phyloP scores from a whole-genome alignment of 1,140 invertebrate genomes.

The Megalonaias nervosa region DNA sequence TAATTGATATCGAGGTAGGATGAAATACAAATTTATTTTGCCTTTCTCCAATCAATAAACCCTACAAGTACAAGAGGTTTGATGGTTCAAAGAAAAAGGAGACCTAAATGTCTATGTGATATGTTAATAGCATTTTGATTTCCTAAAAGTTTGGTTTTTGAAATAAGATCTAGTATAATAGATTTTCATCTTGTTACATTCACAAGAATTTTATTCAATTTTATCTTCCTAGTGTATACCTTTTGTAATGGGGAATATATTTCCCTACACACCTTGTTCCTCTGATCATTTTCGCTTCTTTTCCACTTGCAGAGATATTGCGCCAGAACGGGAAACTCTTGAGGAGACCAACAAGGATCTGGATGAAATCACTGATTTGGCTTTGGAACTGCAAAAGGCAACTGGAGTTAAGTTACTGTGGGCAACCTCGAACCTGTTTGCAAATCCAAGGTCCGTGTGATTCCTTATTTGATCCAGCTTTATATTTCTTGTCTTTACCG shows the following conservation, averaged over 20 bases:
- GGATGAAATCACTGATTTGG: constrained; percentile 76
- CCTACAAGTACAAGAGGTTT: too few species aligned
- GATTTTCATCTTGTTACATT: too few species aligned
- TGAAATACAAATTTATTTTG: too few species aligned
- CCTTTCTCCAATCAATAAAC: too few species aligned
- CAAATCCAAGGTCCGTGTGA: constrained; percentile 73
- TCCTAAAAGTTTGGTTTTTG: too few species aligned
- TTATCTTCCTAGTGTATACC: background rate
- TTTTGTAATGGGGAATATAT: background rate
- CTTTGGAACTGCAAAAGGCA: constrained; percentile 74
- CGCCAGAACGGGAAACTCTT: constrained; percentile 67
- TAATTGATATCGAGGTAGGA: too few species aligned
- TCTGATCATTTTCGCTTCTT: background rate
- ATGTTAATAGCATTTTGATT: too few species aligned
- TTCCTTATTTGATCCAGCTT: background rate
- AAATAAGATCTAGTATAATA: too few species aligned
- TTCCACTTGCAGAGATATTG: constrained; percentile 62
- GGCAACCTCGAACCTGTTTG: constrained; percentile 78
- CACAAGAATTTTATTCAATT: too few species aligned
- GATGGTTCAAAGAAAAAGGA: too few species aligned
- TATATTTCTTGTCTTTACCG: background rate
- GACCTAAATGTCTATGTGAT: too few species aligned
- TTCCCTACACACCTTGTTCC: too few species aligned
- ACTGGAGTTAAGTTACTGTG: constrained; percentile 78
- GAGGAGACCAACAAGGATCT: constrained; percentile 75